These are phyloP conservation scores for Drosophila fuyamai DNA, from an alignment of 1,140 invertebrate species.

Conservation along the genomic window DNA sequence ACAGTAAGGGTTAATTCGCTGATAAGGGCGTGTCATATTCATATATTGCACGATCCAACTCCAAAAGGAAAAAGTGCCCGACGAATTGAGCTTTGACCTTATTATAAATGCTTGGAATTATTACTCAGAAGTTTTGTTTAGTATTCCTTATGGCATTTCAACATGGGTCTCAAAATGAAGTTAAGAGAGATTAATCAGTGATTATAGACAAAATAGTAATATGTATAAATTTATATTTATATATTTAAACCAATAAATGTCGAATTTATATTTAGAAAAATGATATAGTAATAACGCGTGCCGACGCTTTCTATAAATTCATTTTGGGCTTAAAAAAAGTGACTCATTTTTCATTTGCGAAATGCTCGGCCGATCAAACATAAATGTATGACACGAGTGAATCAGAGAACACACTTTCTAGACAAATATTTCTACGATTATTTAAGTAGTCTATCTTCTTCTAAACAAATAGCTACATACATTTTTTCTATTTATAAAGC, in stretches of 20 bases:
- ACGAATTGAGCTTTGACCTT: conserved; percentile 5
- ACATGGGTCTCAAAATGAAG: neutral
- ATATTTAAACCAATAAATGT: neutral
- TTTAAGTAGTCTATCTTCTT: conserved; percentile 5
- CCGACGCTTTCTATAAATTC: neutral
- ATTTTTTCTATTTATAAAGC: conserved; percentile 3
- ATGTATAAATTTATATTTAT: too few species aligned
- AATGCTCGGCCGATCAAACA: conserved; percentile 1
- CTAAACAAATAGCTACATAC: neutral
- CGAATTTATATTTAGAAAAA: neutral
- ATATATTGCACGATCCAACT: neutral
- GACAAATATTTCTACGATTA: conserved; percentile 9
- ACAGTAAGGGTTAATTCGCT: neutral
- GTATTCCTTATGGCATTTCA: neutral
- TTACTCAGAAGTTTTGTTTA: neutral
- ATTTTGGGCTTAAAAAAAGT: conserved; percentile 20
- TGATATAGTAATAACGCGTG: neutral
- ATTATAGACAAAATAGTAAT: too few species aligned
- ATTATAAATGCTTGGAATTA: neutral
- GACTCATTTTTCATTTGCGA: conserved; percentile 11
- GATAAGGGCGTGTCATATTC: conserved; percentile 22
- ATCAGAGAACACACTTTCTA: conserved; percentile 19
- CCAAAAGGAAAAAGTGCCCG: neutral
- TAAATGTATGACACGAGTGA: conserved; percentile 14
- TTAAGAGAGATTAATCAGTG: too few species aligned